Percentiles rank a stretch among this genome's conserved stretches.
Conservation (phyloP, 2,888 invertebrate species). For the Cinara cedri region DNA sequence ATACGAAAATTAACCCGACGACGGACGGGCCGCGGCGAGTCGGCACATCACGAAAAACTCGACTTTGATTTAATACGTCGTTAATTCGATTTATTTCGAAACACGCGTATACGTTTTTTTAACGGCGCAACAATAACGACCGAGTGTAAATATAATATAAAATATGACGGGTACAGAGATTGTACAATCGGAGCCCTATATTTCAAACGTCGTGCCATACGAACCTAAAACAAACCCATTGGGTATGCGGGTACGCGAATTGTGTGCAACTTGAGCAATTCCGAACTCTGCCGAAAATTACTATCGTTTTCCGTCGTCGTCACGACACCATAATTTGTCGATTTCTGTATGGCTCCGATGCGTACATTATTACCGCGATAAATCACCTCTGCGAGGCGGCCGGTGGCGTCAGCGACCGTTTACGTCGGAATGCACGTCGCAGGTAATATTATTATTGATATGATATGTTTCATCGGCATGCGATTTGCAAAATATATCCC, state of each 20-base stretch:
- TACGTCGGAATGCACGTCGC: too few relatives aligned
- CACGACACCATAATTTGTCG: too few relatives aligned
- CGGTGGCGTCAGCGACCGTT: too few relatives aligned
- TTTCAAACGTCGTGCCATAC: background rate
- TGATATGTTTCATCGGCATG: conserved; percentile 8
- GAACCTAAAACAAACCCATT: too few relatives aligned
- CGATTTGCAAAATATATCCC: background rate
- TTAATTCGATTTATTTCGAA: conserved; percentile 20
- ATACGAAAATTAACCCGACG: background rate
- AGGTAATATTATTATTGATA: conserved; percentile 25
- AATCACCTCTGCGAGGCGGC: too few relatives aligned
- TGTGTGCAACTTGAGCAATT: too few relatives aligned
- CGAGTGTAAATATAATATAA: background rate
- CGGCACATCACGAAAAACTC: background rate
- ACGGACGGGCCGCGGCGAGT: background rate
- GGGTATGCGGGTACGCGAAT: too few relatives aligned
- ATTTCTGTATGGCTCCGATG: background rate
- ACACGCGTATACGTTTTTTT: background rate
- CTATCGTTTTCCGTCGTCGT: too few relatives aligned
- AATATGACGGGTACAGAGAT: background rate
- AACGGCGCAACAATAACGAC: background rate
- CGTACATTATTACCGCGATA: background rate
- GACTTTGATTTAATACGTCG: conserved; percentile 18
- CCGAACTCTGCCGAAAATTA: too few relatives aligned
- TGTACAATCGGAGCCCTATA: background rate